These are phyloP conservation scores for Trematomus loennbergii DNA, from an alignment of 2,113 vertebrate species.

Conservation along the genomic window DNA sequence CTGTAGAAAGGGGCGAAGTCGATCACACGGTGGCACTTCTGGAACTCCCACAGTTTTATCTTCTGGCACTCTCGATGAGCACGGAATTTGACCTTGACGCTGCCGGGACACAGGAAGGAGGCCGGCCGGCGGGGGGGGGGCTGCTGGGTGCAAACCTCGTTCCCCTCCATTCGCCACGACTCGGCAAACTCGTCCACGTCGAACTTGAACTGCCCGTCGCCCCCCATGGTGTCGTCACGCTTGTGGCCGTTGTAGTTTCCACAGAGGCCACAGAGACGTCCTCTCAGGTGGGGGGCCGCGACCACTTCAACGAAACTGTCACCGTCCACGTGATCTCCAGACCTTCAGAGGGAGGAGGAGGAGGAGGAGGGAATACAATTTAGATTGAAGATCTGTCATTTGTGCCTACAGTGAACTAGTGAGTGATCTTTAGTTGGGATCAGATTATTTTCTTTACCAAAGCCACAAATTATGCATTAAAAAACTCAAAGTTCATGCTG, in stretches of 20 bases:
- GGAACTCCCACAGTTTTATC: conserved; percentile 96
- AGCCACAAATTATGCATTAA: no score
- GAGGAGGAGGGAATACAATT: not conserved
- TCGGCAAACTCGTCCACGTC: conserved; percentile 97
- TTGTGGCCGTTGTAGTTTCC: conserved; percentile 98
- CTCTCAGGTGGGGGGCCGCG: conserved; percentile 92
- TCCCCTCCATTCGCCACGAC: conserved; percentile 95
- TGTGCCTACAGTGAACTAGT: no score
- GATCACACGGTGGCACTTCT: conserved; percentile 92
- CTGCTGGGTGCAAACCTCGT: conserved; percentile 90
- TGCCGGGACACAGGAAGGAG: conserved; percentile 91
- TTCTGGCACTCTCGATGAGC: conserved; percentile 97
- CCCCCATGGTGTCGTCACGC: conserved; percentile 93
- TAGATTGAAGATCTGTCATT: no score
- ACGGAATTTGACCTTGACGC: conserved; percentile 92
- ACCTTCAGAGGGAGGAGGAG: conserved; percentile 77
- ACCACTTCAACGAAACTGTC: conserved; percentile 99
- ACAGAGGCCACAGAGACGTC: conserved; percentile 94
- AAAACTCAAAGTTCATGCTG: no score
- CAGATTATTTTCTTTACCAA: no score
- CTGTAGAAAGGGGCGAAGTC: conserved; percentile 93
- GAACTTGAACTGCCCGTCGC: conserved; percentile 96
- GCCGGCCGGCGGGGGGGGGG: conserved; percentile 82
- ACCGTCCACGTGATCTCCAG: conserved; percentile 98
- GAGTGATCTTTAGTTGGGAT: no score